Evolutionary conservation across 1,140 invertebrate species (phyloP).

Genomic region (Heliconius melpomene): DNA sequence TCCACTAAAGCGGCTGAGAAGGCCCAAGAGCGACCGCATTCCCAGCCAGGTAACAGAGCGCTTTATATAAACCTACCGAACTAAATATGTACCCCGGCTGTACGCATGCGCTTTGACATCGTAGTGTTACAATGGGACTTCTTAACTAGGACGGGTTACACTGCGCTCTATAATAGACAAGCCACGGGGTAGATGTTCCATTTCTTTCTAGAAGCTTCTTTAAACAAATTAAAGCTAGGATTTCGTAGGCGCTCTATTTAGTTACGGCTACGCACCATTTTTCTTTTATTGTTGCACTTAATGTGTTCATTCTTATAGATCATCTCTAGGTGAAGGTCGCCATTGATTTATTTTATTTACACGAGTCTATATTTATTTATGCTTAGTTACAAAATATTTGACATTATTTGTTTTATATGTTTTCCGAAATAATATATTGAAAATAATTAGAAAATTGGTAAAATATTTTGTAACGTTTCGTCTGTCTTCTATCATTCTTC

Average conservation of each 20-base stretch:
- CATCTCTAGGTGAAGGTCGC: slow-evolving; percentile 37
- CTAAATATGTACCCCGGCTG: slow-evolving; percentile 60
- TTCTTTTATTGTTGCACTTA: slow-evolving; percentile 60
- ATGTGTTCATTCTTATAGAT: slow-evolving; percentile 30
- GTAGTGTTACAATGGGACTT: slow-evolving; percentile 58
- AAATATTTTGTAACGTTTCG: slow-evolving; percentile 13
- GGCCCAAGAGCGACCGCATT: slow-evolving; percentile 81
- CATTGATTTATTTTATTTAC: slow-evolving; percentile 6
- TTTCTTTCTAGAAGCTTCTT: slow-evolving; percentile 52
- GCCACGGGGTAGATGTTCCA: slow-evolving; percentile 55
- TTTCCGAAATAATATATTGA: background rate
- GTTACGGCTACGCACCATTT: slow-evolving; percentile 61
- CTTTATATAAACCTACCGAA: slow-evolving; percentile 65
- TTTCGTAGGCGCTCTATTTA: slow-evolving; percentile 53
- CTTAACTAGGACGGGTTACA: slow-evolving; percentile 59
- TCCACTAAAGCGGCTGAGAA: slow-evolving; percentile 82
- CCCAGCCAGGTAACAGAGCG: slow-evolving; percentile 81
- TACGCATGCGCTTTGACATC: slow-evolving; percentile 67
- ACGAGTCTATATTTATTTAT: slow-evolving; percentile 4
- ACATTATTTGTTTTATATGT: background rate
- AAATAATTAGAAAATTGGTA: background rate
- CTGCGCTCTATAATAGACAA: slow-evolving; percentile 62
- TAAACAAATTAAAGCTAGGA: slow-evolving; percentile 44
- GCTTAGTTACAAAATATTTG: slow-evolving; percentile 11
- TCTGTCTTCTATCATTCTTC: slow-evolving; percentile 6